Evolutionary conservation across 2,113 vertebrate genomes (phyloP).

Genomic region (Myotis davidii): DNA sequence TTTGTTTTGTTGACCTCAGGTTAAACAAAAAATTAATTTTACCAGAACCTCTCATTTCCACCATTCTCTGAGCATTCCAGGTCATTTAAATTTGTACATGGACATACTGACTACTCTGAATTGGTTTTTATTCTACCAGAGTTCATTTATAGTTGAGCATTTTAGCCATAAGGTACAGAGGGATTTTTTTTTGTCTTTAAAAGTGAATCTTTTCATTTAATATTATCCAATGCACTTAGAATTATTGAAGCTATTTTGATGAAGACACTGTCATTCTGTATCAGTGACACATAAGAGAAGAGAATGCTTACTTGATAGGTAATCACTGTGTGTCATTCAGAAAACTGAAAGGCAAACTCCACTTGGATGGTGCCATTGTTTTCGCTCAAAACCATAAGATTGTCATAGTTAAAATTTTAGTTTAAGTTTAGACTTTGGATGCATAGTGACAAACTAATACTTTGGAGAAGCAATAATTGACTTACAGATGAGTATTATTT

Average conservation of each 20-base stretch:
- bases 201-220: neutral
- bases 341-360: neutral
- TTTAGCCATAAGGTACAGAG: neutral
- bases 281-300: neutral
- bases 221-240: neutral
- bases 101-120: neutral
- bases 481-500: neutral
- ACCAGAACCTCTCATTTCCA: neutral
- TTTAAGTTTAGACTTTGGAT: neutral
- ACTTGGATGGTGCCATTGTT: neutral
- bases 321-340: neutral
- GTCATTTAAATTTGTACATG: slow-evolving; percentile 2
- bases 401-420: neutral
- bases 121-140: slow-evolving; percentile 5
- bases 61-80: neutral
- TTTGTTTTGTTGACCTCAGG: slow-evolving; percentile 31
- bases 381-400: neutral
- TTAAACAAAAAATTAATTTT: slow-evolving; percentile 30
- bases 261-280: neutral
- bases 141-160: neutral
- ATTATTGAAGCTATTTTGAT: neutral
- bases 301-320: neutral
- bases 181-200: neutral
- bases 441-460: neutral
- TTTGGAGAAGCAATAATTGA: neutral